These are phyloP conservation scores for Lates japonicus DNA, from an alignment of 2,797 vertebrate species.

Conservation along the genomic window DNA sequence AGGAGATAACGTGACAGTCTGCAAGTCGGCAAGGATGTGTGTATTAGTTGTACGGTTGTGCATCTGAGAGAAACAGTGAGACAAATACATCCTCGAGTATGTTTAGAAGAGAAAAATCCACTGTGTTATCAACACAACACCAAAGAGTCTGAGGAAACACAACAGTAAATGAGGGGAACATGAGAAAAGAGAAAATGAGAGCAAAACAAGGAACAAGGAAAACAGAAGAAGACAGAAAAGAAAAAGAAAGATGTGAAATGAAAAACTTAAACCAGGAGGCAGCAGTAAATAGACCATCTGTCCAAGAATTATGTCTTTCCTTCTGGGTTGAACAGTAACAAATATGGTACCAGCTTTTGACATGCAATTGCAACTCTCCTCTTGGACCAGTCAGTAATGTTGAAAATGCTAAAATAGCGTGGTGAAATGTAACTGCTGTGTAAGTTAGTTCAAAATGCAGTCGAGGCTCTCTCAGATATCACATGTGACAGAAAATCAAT, in stretches of 20 bases:
- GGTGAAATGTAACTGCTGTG: neutral
- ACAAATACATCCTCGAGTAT: neutral
- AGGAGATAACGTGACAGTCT: slow-evolving; percentile 38
- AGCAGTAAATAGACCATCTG: slow-evolving; percentile 18
- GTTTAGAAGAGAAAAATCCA: neutral
- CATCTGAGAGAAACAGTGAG: slow-evolving; percentile 14
- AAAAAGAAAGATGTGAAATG: slow-evolving; percentile 4
- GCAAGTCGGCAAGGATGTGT: slow-evolving; percentile 17
- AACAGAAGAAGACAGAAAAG: neutral
- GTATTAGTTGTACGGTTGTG: slow-evolving; percentile 36
- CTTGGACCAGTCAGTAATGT: slow-evolving; percentile 2
- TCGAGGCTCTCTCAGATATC: slow-evolving; percentile 2
- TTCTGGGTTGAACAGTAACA: slow-evolving; percentile 1
- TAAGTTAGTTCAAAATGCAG: slow-evolving; percentile 4
- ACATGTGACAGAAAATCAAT: slow-evolving; percentile 13
- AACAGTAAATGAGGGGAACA: slow-evolving; percentile 15
- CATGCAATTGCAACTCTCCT: neutral
- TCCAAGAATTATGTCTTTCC: neutral
- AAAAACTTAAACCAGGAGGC: slow-evolving; percentile 10
- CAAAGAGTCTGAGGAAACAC: slow-evolving; percentile 4
- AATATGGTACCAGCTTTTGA: neutral
- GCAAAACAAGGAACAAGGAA: neutral
- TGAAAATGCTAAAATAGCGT: slow-evolving; percentile 24
- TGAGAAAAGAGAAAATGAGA: neutral
- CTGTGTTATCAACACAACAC: neutral